Evolutionary conservation across 2,888 invertebrate species (phyloP).

Genomic region (Leucania comma): DNA sequence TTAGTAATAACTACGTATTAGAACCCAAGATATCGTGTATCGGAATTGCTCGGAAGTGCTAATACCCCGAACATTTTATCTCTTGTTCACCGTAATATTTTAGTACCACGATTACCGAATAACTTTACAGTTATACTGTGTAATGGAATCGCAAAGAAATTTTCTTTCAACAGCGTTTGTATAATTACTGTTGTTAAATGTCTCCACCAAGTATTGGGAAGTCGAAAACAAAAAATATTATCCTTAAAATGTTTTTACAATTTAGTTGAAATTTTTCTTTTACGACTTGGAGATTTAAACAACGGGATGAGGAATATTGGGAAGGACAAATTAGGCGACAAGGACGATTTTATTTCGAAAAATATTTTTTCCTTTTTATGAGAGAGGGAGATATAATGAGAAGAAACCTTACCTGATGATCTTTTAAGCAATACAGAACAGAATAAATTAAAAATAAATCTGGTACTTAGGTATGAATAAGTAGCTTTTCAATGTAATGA

Average conservation of each 20-base stretch:
- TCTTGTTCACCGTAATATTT: slow-evolving; percentile 32
- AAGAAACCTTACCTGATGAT: too few relatives aligned
- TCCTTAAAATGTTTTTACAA: neutral
- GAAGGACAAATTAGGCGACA: neutral
- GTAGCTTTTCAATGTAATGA: too few relatives aligned
- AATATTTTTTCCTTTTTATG: neutral
- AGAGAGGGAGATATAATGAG: too few relatives aligned
- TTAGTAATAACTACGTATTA: neutral
- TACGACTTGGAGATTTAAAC: slow-evolving; percentile 5
- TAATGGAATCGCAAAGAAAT: slow-evolving; percentile 33
- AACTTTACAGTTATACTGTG: slow-evolving; percentile 10
- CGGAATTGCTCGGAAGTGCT: slow-evolving; percentile 9
- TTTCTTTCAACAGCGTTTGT: slow-evolving; percentile 10
- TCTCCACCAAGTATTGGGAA: neutral
- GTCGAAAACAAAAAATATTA: neutral
- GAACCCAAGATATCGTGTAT: slow-evolving; percentile 1
- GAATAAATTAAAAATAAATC: too few relatives aligned
- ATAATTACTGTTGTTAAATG: slow-evolving; percentile 15
- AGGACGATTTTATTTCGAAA: neutral
- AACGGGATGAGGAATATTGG: neutral
- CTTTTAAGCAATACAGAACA: too few relatives aligned
- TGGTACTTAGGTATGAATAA: too few relatives aligned
- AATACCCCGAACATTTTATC: slow-evolving; percentile 15
- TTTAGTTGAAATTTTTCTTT: slow-evolving; percentile 5
- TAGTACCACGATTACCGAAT: slow-evolving; percentile 18